phyloP scores from a whole-genome alignment of 1,140 invertebrate species.

The Samia ricini region DNA sequence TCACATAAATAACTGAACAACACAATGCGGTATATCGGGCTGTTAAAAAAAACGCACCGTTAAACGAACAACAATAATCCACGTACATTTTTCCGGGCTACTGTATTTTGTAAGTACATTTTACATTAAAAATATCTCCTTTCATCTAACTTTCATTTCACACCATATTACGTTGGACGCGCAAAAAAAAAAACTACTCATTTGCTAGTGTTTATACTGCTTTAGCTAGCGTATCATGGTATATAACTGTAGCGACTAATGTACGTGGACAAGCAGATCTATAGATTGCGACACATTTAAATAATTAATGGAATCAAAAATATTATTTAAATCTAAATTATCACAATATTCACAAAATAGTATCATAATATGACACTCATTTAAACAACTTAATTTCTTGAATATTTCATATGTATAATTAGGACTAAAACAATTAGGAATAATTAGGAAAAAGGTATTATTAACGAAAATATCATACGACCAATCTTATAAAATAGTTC shows the following conservation, averaged over 20 bases:
- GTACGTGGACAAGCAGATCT: background rate
- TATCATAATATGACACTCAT: background rate
- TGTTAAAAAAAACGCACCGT: background rate
- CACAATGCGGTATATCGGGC: background rate
- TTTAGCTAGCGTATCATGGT: background rate
- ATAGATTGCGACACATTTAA: background rate
- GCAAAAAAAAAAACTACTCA: conserved; percentile 33
- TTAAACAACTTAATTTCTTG: too few relatives aligned
- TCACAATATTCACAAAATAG: background rate
- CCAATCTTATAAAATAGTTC: too few relatives aligned
- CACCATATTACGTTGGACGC: conserved; percentile 22
- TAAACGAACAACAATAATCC: background rate
- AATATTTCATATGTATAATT: too few relatives aligned
- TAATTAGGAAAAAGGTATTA: too few relatives aligned
- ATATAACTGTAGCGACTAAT: background rate
- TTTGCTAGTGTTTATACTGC: conserved; percentile 13
- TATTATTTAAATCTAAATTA: background rate
- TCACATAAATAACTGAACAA: background rate
- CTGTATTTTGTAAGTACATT: background rate
- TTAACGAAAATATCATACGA: too few relatives aligned
- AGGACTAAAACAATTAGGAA: too few relatives aligned
- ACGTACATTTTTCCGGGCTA: background rate
- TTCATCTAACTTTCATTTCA: conserved; percentile 37
- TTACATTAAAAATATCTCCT: conserved; percentile 4
- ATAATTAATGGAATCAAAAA: background rate